Base-by-base conservation (phyloP, 1,140 invertebrate genomes). In the Zaprionus lachaisei region DNA sequence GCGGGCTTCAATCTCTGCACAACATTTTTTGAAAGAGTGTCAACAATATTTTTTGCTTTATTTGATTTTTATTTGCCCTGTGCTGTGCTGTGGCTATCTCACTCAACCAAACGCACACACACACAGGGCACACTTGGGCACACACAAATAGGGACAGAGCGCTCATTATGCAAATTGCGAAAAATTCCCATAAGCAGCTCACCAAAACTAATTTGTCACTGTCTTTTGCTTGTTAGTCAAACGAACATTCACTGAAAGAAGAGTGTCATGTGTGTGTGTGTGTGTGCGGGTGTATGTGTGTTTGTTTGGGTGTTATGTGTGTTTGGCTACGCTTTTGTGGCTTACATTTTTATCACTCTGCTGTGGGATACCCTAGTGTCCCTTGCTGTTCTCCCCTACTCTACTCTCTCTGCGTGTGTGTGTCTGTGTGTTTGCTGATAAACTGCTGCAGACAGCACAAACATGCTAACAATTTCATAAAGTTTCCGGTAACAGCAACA, bases 151-250 rank as follows among this genome's bases (percentile, higher is more conserved):
- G 62, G 72, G 69, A 47, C 51, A 74, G 70, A 28, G 66, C 62
- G 78, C 77, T 89, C 85, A 89, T 90, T 89, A 90, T 89, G 86
- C 80, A 90, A 90, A 90, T 90, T 90, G 82, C 86, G 41, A 81
- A 79, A 89, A 89, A 84, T 81, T 90, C 84, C 84, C 82, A 90
- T 90, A 90, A 90, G 85, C 86, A 90, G 85, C 85, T 82, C 79
- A 77, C 85, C 85, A 89, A 90, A 89, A 91, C 85, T 90, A 90
- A 90, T 90, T 90, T 90, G 85, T 90, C 85, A 90, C 85, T 90
- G 85, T 90, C 85, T 90, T 89, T 81, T 71, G 79, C 81, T 90
- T 90, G 85, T 90, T 90, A 90, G 82, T 82, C 79, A 91, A 85
- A 90, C 77, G 79, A 72, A 72, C 58, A 54, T 57, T 51, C 69